phyloP scores from a whole-genome alignment of 2,797 vertebrate species.

The Periophthalmus magnuspinnatus region DNA sequence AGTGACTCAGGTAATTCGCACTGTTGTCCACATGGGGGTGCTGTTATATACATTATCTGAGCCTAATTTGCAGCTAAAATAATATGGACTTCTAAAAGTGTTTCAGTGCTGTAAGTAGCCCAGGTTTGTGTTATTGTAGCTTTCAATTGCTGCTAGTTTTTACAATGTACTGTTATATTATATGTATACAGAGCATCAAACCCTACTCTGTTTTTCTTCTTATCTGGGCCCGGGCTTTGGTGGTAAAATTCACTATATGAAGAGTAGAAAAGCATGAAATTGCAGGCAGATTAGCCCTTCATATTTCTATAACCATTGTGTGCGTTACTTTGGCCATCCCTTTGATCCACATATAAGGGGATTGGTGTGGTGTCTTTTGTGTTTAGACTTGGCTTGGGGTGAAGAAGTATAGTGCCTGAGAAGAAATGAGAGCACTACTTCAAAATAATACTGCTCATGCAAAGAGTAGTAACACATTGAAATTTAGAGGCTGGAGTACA shows the following conservation, averaged over 20 bases:
- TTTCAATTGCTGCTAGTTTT: too few relatives aligned
- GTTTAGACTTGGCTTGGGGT: slow-evolving; percentile 9
- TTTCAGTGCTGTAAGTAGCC: slow-evolving; percentile 42
- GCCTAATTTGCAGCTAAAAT: neutral
- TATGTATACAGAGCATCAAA: too few relatives aligned
- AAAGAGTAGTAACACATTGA: too few relatives aligned
- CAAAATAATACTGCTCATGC: neutral
- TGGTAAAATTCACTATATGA: slow-evolving; percentile 59
- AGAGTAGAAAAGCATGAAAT: slow-evolving; percentile 70
- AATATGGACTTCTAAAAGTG: neutral
- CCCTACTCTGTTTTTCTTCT: slow-evolving; percentile 35
- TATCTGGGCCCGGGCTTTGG: slow-evolving; percentile 54
- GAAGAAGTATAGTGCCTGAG: slow-evolving; percentile 29
- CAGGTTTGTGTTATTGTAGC: too few relatives aligned
- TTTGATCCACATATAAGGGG: slow-evolving; percentile 69
- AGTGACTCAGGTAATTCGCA: slow-evolving; percentile 87
- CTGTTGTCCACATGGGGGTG: slow-evolving; percentile 3
- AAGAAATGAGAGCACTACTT: neutral
- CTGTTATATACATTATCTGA: slow-evolving; percentile 8
- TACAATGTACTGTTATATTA: too few relatives aligned
- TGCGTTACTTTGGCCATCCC: slow-evolving; percentile 52
- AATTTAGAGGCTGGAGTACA: too few relatives aligned
- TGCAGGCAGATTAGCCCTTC: slow-evolving; percentile 63
- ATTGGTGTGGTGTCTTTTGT: slow-evolving; percentile 50
- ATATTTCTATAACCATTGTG: slow-evolving; percentile 68